These are phyloP conservation scores for Boloria euphrosyne DNA, from an alignment of 2,888 invertebrate genomes.

Conservation along the genomic window DNA sequence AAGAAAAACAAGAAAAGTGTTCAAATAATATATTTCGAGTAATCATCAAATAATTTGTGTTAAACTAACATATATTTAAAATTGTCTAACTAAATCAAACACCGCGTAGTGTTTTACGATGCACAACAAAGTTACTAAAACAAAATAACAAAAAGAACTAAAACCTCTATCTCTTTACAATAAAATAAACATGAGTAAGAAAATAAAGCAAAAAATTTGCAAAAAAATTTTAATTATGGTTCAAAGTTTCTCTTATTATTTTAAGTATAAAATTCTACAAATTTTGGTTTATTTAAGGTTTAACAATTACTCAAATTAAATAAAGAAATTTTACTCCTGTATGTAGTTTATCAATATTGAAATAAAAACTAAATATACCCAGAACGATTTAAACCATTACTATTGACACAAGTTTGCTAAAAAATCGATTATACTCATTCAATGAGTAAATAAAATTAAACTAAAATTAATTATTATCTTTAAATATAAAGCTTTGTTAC, in stretches of 20 bases:
- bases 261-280: slow-evolving; percentile 27
- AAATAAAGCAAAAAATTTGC: slow-evolving; percentile 4
- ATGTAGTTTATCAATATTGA: too few relatives aligned
- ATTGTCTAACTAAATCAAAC: slow-evolving; percentile 23
- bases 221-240: slow-evolving; percentile 5
- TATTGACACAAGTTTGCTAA: too few relatives aligned
- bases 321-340: background rate
- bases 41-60: slow-evolving; percentile 39
- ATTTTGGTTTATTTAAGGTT: slow-evolving; percentile 15
- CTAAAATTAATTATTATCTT: too few relatives aligned
- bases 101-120: background rate
- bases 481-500: too few relatives aligned
- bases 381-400: too few relatives aligned
- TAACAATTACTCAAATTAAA: background rate
- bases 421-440: too few relatives aligned
- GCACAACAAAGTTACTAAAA: slow-evolving; percentile 33
- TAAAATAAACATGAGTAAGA: slow-evolving; percentile 4
- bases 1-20: slow-evolving; percentile 29
- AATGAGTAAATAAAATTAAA: too few relatives aligned
- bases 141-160: slow-evolving; percentile 33
- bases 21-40: slow-evolving; percentile 48
- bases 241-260: slow-evolving; percentile 1
- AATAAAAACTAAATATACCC: too few relatives aligned
- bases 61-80: slow-evolving; percentile 25
- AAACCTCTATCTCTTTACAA: slow-evolving; percentile 14